Conservation (phyloP, 2,797 vertebrate genomes). For the Phoebastria nigripes region DNA sequence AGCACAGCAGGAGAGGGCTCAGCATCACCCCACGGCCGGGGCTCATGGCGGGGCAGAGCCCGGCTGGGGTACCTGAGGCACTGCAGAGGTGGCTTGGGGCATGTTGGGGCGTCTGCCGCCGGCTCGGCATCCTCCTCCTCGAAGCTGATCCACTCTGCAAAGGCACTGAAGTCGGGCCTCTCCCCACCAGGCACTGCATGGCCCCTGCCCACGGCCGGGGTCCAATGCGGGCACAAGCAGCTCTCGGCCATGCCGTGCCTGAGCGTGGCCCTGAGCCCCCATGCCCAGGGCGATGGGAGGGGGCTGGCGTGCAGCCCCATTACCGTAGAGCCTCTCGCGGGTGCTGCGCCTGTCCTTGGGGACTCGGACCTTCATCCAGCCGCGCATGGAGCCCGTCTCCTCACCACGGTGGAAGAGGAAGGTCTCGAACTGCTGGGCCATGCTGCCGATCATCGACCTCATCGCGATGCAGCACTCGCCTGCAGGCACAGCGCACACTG, state of each 20-base stretch:
- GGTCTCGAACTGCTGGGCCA: slow-evolving; percentile 91
- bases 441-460: slow-evolving; percentile 92
- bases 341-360: slow-evolving; percentile 89
- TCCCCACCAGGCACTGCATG: rapidly evolving
- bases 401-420: slow-evolving; percentile 92
- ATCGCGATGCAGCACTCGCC: slow-evolving; percentile 93
- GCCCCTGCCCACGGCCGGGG: background rate
- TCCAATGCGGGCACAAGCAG: too few species aligned
- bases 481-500: background rate
- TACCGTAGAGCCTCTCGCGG: slow-evolving; percentile 91
- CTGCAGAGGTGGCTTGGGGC: slow-evolving; percentile 71
- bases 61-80: slow-evolving; percentile 59
- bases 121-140: slow-evolving; percentile 89
- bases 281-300: rapidly evolving
- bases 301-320: background rate
- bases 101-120: slow-evolving; percentile 74
- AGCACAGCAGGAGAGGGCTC: slow-evolving; percentile 41
- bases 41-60: background rate
- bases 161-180: background rate
- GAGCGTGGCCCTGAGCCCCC: background rate
- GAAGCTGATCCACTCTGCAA: slow-evolving; percentile 94
- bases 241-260: rapidly evolving
- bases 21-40: rapidly evolving
- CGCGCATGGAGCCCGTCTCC: slow-evolving; percentile 93
- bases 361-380: slow-evolving; percentile 92